Conservation (phyloP, 2,797 vertebrate genomes). For the Alfaro cultratus region DNA sequence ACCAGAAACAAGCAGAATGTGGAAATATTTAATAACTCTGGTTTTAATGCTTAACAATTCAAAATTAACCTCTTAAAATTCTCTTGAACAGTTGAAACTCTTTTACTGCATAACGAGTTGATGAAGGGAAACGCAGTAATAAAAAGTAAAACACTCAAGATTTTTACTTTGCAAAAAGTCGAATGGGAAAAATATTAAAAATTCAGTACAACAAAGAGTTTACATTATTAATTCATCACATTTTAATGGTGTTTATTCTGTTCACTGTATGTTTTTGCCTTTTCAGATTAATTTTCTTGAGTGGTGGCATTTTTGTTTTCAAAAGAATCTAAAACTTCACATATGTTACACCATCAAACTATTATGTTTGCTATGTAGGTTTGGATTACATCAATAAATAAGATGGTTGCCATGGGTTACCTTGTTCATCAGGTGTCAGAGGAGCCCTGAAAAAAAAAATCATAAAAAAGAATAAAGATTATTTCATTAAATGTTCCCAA, state of each 20-base stretch:
- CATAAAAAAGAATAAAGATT: neutral
- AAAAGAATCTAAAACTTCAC: neutral
- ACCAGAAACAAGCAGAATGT: neutral
- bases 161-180: neutral
- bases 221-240: neutral
- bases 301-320: neutral
- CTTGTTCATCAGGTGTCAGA: conserved; percentile 81
- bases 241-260: neutral
- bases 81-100: neutral
- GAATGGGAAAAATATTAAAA: neutral
- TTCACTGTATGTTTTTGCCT: neutral
- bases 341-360: neutral
- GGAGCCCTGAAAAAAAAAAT: conserved; percentile 66
- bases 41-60: neutral
- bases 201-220: neutral
- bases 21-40: neutral
- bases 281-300: too few species aligned
- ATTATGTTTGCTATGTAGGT: neutral
- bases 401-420: conserved; percentile 50
- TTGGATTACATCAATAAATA: neutral
- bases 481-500: neutral
- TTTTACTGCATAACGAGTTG: neutral
- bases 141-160: neutral
- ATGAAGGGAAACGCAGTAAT: neutral
- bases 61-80: neutral